These are phyloP conservation scores for Turnix velox DNA, from an alignment of 2,113 vertebrate species.

Conservation along the genomic window DNA sequence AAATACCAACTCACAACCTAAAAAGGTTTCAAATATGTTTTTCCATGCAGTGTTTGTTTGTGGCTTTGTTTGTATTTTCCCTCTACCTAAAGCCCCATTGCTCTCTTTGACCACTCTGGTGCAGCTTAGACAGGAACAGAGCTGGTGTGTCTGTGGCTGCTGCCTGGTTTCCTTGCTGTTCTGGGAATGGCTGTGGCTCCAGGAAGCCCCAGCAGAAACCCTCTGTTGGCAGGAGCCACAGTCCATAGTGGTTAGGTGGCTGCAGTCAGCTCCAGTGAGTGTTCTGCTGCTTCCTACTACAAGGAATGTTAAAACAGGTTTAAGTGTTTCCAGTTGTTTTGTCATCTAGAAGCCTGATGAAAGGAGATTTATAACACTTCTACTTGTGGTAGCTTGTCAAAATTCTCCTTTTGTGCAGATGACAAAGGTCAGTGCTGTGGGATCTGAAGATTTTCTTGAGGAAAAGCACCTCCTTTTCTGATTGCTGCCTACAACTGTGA, in stretches of 20 bases:
- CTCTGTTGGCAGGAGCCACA: not conserved
- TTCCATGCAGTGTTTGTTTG: not conserved
- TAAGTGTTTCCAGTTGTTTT: conserved; percentile 37
- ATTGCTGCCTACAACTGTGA: not conserved
- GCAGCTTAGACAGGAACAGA: fast-evolving
- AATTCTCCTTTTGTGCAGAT: not conserved
- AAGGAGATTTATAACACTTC: conserved; percentile 28
- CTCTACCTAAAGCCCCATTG: not conserved
- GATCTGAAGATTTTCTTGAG: not conserved
- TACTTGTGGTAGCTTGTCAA: not conserved
- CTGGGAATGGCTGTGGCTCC: not conserved
- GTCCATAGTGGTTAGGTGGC: not conserved
- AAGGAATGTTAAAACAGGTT: not conserved
- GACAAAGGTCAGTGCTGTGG: not conserved
- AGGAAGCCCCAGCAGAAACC: not conserved
- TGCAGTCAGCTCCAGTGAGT: not conserved
- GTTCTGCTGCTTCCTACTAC: not conserved
- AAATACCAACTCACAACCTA: not conserved
- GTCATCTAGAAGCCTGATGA: not conserved
- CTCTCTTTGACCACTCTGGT: not conserved
- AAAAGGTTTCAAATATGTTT: not conserved
- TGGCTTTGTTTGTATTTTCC: not conserved
- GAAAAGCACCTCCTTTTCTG: not conserved
- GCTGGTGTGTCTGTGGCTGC: not conserved
- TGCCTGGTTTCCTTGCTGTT: not conserved